phyloP scores from a whole-genome alignment of 2,888 invertebrate species.

The Octonoba sinensis region DNA sequence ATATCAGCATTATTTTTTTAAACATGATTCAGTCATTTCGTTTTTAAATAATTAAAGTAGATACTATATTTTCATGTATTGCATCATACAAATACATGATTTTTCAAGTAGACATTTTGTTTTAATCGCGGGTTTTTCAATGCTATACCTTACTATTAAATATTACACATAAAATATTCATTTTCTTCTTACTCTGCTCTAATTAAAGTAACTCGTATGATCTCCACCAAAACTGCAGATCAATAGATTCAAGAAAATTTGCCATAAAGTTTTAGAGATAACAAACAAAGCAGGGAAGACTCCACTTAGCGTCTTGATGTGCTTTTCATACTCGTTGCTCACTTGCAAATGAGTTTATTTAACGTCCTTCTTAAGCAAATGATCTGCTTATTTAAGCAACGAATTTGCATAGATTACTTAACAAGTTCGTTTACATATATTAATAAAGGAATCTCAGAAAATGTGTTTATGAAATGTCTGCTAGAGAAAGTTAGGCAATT shows the following conservation, averaged over 20 bases:
- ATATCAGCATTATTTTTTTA: too few species aligned
- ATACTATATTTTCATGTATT: too few species aligned
- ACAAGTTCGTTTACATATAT: conserved; percentile 37
- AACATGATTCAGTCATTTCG: too few species aligned
- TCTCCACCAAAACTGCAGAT: background rate
- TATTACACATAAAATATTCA: background rate
- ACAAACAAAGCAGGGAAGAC: background rate
- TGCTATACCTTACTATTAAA: too few species aligned
- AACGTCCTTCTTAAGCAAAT: conserved; percentile 30
- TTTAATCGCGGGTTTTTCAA: too few species aligned
- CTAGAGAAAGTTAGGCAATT: conserved; percentile 37
- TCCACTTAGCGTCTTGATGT: conserved; percentile 3
- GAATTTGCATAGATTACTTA: conserved; percentile 45
- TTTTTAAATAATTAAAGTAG: too few species aligned
- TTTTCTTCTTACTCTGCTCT: background rate
- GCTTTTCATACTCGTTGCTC: conserved; percentile 24
- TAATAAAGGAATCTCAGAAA: conserved; percentile 20
- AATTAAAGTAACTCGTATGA: background rate
- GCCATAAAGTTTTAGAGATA: background rate
- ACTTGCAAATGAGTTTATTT: conserved; percentile 50
- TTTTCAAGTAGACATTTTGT: too few species aligned
- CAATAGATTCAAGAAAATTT: background rate
- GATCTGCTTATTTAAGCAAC: conserved; percentile 24
- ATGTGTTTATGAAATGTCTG: conserved; percentile 17
- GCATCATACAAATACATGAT: too few species aligned